Conservation (phyloP, 2,113 vertebrate genomes). For the Paedocypris sp. region DNA sequence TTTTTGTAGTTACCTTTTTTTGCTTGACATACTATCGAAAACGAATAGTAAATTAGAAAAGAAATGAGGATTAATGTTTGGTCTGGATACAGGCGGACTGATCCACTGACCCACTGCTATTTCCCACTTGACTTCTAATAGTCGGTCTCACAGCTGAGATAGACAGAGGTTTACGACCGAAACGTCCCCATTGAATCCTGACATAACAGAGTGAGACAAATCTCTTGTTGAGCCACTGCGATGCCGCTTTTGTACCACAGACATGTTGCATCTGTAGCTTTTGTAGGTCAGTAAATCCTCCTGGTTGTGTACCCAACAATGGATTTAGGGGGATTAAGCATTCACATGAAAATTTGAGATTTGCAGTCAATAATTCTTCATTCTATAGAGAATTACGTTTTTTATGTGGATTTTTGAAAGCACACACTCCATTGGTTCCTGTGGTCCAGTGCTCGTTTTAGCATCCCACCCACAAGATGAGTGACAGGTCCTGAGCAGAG, state of each 20-base stretch:
- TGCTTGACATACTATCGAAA: no score
- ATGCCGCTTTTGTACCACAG: neutral
- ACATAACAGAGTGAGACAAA: neutral
- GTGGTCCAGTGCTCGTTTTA: slow-evolving; percentile 25
- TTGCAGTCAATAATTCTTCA: no score
- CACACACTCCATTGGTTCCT: slow-evolving; percentile 15
- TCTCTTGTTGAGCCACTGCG: neutral
- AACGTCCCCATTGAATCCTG: neutral
- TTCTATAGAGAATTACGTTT: no score
- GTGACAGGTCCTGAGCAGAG: slow-evolving; percentile 33
- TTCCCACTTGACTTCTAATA: neutral
- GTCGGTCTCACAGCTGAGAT: neutral
- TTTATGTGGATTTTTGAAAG: no score
- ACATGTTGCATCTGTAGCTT: neutral
- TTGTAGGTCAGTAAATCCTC: neutral
- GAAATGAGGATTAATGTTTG: slow-evolving; percentile 4
- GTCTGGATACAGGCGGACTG: slow-evolving; percentile 3
- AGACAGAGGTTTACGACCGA: neutral
- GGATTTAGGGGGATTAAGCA: neutral
- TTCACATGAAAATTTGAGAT: no score
- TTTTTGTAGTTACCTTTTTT: no score
- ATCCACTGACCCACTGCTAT: slow-evolving; percentile 15
- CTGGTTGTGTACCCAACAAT: neutral
- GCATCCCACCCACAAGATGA: slow-evolving; percentile 27
- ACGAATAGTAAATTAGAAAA: slow-evolving; percentile 9